Base-by-base conservation (phyloP, 1,140 invertebrate genomes). In the Zelostemma sp. region DNA sequence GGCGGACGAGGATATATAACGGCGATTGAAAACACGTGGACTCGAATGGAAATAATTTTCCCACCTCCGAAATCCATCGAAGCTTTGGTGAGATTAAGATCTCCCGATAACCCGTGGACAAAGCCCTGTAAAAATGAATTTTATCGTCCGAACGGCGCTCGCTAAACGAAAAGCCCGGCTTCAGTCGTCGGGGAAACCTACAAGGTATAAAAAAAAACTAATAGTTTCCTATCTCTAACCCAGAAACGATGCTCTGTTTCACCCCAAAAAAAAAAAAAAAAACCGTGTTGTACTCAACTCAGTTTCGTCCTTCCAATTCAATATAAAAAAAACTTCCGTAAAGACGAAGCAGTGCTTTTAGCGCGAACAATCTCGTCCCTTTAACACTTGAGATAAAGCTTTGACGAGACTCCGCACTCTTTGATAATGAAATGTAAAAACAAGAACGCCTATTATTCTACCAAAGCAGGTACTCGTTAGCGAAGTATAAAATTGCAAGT, bases 101-200 rank as follows among this genome's bases (percentile, higher is more conserved):
- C 4, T 48, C 45, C 40, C 50, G 46, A 63, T 19, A 38, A 61
- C 48, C 33, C 47, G 31, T 33, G 50, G 31, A 53, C 25, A 25
- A 40, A 43, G 19, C 28, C 38, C 59, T 40, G 47, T 49, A 28
- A 57, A 49, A 21, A 62, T 57, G 40, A 50, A 59, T 56, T 63
- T 60, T 59, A 35, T 62, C 59, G 45, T 35, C 43, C 28, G 56
- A 66, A 59, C 46, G 33, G 33, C 33, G 35, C 11, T 57, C 61
- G 8, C 18, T 67, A 41, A 63, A 41, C 17, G 16, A 45, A 59
- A 66, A 15, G 6, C 33, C 54, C 25, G 41, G 50, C 45, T 63
- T 59, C 33, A n/a, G 3, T 35, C 33, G 6, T 35, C n/a, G 33
- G 11, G 33, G 33, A 35, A n/a, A 35, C 6, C 33, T 35, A 35